A percentile compares a stretch with the other conserved stretches of the same genome.
phyloP scores from a whole-genome alignment of 2,113 vertebrate genomes.

The Thalassarche chlororhynchos region DNA sequence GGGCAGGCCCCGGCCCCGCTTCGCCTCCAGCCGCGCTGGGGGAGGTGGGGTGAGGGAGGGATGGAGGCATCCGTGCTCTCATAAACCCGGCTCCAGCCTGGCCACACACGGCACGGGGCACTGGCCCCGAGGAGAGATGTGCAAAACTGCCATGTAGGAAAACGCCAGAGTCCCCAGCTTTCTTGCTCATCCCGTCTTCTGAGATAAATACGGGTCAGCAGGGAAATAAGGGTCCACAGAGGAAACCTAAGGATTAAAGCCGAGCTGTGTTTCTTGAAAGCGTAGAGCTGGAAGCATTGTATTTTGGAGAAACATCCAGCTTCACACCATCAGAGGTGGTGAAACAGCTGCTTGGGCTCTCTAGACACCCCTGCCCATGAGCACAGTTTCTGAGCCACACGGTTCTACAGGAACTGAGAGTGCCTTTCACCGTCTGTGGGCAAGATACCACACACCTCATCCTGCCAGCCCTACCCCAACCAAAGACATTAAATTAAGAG shows the following conservation, averaged over 20 bases:
- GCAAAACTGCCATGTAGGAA: not conserved
- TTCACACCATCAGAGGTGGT: not conserved
- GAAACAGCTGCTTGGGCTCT: not conserved
- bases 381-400: not conserved
- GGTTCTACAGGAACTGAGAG: not conserved
- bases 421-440: not conserved
- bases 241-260: not conserved
- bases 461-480: not conserved
- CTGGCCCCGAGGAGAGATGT: not conserved
- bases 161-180: fast-evolving
- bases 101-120: not conserved
- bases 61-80: not conserved
- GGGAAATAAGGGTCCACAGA: not conserved
- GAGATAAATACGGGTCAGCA: not conserved
- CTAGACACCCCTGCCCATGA: not conserved
- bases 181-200: not conserved
- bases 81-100: not conserved
- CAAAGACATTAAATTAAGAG: not conserved
- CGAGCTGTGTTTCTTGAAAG: not conserved
- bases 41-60: not conserved
- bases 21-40: not conserved
- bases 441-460: not conserved
- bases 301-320: not conserved
- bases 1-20: not conserved
- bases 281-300: not conserved